Percentiles rank a stretch among this genome's conserved stretches.
Conservation (phyloP, 2,888 invertebrate genomes). For the Tetheella fluctuosa region DNA sequence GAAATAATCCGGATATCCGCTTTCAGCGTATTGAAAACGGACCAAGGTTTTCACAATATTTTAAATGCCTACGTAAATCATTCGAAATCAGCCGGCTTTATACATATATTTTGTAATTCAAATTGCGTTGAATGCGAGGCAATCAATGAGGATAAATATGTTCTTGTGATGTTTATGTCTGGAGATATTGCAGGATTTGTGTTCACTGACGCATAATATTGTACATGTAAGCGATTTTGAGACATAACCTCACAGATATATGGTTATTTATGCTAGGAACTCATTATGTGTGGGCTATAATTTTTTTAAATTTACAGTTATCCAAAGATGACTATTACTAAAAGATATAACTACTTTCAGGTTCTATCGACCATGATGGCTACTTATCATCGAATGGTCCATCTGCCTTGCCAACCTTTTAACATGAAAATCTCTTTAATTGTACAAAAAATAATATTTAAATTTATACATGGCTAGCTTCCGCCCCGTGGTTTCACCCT, state of each 20-base stretch:
- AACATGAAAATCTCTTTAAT: no score
- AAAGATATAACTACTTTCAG: no score
- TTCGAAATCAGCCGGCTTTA: conserved; percentile 21
- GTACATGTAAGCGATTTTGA: background rate
- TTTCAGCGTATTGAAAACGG: background rate
- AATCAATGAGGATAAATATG: conserved; percentile 34
- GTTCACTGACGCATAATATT: background rate
- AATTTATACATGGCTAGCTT: no score
- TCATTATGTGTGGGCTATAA: no score
- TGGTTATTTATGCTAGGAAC: background rate
- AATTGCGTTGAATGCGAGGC: conserved; percentile 33
- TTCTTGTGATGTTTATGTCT: conserved; percentile 12
- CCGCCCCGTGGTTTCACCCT: no score
- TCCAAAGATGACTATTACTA: no score
- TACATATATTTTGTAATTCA: conserved; percentile 41
- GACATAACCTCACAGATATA: background rate
- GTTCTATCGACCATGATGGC: no score
- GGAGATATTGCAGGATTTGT: background rate
- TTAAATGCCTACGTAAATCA: conserved; percentile 26
- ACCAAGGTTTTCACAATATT: conserved; percentile 12
- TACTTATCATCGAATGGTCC: no score
- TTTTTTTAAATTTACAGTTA: no score
- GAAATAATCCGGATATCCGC: conserved; percentile 13
- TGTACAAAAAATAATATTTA: no score
- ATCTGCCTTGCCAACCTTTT: no score